These are phyloP conservation scores for Amphiprion ocellaris DNA, from an alignment of 2,113 vertebrate species.

Conservation along the genomic window DNA sequence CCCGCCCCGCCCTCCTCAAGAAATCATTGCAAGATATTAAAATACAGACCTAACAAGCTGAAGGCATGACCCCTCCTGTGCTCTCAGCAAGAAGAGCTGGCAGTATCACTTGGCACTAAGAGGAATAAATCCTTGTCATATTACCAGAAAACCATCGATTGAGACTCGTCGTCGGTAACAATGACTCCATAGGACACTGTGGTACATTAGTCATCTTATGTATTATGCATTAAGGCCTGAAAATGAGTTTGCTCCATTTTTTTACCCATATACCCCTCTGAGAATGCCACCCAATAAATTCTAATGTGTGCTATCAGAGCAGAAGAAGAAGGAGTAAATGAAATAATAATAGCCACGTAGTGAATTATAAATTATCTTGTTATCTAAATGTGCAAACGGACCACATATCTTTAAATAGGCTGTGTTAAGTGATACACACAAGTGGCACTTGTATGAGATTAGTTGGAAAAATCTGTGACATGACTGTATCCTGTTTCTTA, in stretches of 20 bases:
- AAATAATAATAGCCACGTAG: slow-evolving; percentile 31
- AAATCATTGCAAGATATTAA: slow-evolving; percentile 84
- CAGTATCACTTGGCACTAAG: slow-evolving; percentile 86
- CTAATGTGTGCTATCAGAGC: slow-evolving; percentile 21
- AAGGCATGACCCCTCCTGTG: slow-evolving; percentile 67
- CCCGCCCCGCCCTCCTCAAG: slow-evolving; percentile 58
- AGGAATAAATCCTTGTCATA: slow-evolving; percentile 87
- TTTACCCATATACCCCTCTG: slow-evolving; percentile 49
- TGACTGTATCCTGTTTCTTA: slow-evolving; percentile 6
- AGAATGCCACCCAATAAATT: slow-evolving; percentile 66
- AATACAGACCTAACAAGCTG: slow-evolving; percentile 67
- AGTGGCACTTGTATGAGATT: slow-evolving; percentile 24
- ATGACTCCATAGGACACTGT: slow-evolving; percentile 86
- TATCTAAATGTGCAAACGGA: slow-evolving; percentile 5
- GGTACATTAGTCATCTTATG: slow-evolving; percentile 91
- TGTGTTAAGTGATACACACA: slow-evolving; percentile 29
- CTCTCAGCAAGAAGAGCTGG: slow-evolving; percentile 81
- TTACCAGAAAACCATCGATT: slow-evolving; percentile 92
- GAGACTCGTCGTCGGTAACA: slow-evolving; percentile 85
- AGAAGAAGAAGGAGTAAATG: slow-evolving; percentile 5
- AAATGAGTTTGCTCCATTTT: slow-evolving; percentile 78
- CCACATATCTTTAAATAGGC: background rate
- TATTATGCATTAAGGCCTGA: slow-evolving; percentile 91
- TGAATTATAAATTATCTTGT: slow-evolving; percentile 25
- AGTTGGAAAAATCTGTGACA: background rate